Evolutionary conservation across 2,797 vertebrate genomes (phyloP).

Genomic region (Neosilurus mollespiculum): DNA sequence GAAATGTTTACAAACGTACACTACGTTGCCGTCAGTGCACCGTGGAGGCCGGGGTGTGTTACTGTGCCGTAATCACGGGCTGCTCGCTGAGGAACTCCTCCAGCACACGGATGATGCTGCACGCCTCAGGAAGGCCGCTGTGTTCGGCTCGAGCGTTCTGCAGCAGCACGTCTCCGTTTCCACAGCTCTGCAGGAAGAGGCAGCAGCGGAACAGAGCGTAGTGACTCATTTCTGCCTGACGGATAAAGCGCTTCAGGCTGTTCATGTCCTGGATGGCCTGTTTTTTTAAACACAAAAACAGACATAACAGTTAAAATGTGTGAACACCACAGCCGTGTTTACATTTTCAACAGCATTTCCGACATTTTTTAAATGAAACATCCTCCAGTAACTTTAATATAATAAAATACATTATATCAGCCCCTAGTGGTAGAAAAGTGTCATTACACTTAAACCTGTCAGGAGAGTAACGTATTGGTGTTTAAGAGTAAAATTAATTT

Average conservation of each 20-base stretch:
- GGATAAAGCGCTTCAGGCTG: constrained; percentile 94
- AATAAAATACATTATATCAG: background rate
- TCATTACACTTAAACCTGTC: background rate
- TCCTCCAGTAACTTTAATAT: background rate
- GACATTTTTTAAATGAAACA: background rate
- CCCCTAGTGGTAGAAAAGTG: background rate
- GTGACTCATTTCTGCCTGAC: constrained; percentile 96
- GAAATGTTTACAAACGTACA: too few relatives aligned
- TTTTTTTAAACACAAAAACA: background rate
- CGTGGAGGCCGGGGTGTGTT: constrained; percentile 27
- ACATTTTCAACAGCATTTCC: constrained; percentile 10
- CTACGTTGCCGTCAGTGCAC: background rate
- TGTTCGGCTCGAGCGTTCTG: constrained; percentile 91
- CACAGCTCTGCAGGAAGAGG: constrained; percentile 92
- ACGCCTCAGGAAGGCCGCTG: constrained; percentile 89
- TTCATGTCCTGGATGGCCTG: constrained; percentile 99
- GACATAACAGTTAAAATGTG: background rate
- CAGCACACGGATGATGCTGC: constrained; percentile 86
- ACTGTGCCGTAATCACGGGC: constrained; percentile 49
- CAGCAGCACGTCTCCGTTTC: constrained; percentile 89
- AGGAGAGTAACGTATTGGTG: too few relatives aligned
- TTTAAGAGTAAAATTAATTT: too few relatives aligned
- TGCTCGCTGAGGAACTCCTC: constrained; percentile 88
- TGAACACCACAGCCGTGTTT: background rate
- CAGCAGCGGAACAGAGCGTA: constrained; percentile 95